Percentiles rank a stretch among this genome's conserved stretches.
phyloP scores from a whole-genome alignment of 2,888 invertebrate species.

The Callyntrura guangdongensis region DNA sequence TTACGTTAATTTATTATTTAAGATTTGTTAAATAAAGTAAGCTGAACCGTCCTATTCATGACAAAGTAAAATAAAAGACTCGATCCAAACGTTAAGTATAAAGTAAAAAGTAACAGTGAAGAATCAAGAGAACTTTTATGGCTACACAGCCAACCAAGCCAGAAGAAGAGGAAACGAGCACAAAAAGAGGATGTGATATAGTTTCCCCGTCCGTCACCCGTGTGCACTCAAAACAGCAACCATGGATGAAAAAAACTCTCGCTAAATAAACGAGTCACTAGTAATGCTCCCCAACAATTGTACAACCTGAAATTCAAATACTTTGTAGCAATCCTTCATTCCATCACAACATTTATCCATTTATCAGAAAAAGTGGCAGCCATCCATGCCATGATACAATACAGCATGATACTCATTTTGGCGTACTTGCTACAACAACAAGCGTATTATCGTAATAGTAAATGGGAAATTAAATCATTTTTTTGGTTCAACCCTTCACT shows the following conservation, averaged over 20 bases:
- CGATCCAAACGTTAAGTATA: not conserved
- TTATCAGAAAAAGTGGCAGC: slow-evolving; percentile 58
- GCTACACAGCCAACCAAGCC: slow-evolving; percentile 22
- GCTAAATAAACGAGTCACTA: slow-evolving; percentile 16
- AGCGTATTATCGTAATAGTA: slow-evolving; percentile 25
- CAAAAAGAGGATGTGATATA: slow-evolving; percentile 63
- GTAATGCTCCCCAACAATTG: slow-evolving; percentile 12
- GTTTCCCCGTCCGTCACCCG: slow-evolving; percentile 20
- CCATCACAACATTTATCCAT: slow-evolving; percentile 51
- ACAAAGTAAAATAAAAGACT: too few relatives aligned
- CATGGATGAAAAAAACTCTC: slow-evolving; percentile 11
- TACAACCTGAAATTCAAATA: not conserved
- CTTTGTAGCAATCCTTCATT: slow-evolving; percentile 55
- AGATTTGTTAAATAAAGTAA: too few relatives aligned
- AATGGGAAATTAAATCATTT: slow-evolving; percentile 74
- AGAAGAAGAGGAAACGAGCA: slow-evolving; percentile 30
- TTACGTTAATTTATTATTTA: too few relatives aligned
- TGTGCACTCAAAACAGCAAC: slow-evolving; percentile 38
- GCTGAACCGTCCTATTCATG: too few relatives aligned
- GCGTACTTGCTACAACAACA: not conserved
- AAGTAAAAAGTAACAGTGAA: too few relatives aligned
- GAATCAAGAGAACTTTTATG: not conserved
- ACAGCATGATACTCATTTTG: not conserved
- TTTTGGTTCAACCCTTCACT: slow-evolving; percentile 70
- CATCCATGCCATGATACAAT: slow-evolving; percentile 43